Percentiles rank a stretch among this genome's conserved stretches.
Evolutionary conservation across 2,888 invertebrate genomes (phyloP).

Genomic region (Macrosiphum euphorbiae): DNA sequence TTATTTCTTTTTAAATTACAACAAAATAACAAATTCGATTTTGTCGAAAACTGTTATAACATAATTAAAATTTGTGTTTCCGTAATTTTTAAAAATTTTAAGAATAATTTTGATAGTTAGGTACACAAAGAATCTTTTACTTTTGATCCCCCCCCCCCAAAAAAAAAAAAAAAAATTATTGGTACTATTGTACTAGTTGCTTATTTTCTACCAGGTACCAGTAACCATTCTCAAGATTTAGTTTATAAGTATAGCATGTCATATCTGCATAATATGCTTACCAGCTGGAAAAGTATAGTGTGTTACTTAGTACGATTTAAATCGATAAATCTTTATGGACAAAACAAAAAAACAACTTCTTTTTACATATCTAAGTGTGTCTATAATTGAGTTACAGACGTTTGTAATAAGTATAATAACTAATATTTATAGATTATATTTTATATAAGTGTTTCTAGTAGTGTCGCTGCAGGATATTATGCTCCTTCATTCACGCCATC

Average conservation of each 20-base stretch:
- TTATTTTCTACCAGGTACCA: too few species aligned
- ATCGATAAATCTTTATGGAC: neutral
- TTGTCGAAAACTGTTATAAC: too few species aligned
- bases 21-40: too few species aligned
- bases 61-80: too few species aligned
- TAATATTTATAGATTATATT: neutral
- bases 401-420: neutral
- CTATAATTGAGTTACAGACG: neutral
- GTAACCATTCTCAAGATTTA: too few species aligned
- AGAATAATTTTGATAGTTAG: too few species aligned
- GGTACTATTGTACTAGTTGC: too few species aligned
- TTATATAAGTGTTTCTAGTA: neutral
- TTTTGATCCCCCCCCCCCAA: too few species aligned
- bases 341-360: conserved; percentile 2
- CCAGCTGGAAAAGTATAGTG: neutral
- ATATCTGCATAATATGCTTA: neutral
- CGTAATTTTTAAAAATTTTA: too few species aligned
- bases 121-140: too few species aligned
- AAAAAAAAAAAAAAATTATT: too few species aligned
- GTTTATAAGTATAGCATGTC: neutral
- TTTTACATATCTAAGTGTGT: neutral
- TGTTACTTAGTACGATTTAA: neutral
- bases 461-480: neutral
- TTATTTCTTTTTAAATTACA: too few species aligned
- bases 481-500: neutral